Evolutionary conservation across 2,113 vertebrate species (phyloP).

Genomic region (Ondatra zibethicus): DNA sequence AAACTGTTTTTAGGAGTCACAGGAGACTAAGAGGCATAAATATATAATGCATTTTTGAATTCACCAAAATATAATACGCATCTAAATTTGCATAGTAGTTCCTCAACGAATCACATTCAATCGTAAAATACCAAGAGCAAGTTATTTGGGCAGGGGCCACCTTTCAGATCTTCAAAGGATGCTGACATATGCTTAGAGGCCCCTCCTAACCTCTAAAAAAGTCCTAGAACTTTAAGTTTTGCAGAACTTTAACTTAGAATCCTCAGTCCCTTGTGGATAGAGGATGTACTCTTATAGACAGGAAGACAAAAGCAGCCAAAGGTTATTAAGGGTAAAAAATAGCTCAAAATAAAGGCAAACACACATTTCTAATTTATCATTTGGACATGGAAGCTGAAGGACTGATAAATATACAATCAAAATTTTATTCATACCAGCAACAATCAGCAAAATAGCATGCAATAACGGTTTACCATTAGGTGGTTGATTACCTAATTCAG

Average conservation of each 20-base stretch:
- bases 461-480: neutral
- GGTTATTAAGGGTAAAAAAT: neutral
- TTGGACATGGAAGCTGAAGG: neutral
- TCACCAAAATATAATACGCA: neutral
- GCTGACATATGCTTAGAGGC: neutral
- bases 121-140: neutral
- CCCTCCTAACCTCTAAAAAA: neutral
- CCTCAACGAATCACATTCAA: neutral
- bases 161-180: neutral
- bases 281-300: neutral
- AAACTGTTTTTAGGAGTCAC: neutral
- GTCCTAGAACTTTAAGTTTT: neutral
- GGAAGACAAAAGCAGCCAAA: constrained; percentile 18
- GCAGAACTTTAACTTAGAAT: neutral
- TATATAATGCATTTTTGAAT: neutral
- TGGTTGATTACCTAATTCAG: neutral
- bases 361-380: constrained; percentile 12
- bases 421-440: neutral
- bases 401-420: constrained; percentile 31
- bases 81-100: constrained; percentile 11
- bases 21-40: neutral
- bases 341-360: constrained; percentile 39
- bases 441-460: neutral
- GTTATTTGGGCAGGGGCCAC: neutral
- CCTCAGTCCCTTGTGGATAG: neutral